Base-by-base conservation (phyloP, 2,888 invertebrate species). In the Beris morrisii region DNA sequence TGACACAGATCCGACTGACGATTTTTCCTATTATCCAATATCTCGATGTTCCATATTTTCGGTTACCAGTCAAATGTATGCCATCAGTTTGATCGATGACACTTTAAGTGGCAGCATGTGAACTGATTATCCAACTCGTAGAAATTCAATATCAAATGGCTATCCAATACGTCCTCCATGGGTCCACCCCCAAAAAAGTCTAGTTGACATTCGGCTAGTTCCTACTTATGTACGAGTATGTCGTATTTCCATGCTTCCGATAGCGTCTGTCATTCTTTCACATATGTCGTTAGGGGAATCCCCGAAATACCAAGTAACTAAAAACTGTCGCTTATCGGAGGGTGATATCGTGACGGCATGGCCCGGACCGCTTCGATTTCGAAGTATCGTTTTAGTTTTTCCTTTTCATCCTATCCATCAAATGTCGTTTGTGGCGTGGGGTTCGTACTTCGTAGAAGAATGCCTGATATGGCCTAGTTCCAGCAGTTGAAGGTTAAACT, bases 281-380 rank as follows among this genome's bases (percentile, higher is more conserved):
- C 52, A 52, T 50, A 61, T 52, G 43, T 22, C 61, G 22, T 61
- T 31, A 61, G 48, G 15, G 50, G 38, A 38, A 22, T 22, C 22
- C 22, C 22, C 22, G 3, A 22, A 22, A 22, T 22, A 22, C 3
- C 22, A 22, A 50, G 28, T 22, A 50, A 12, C 32, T 43, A 61
- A 61, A 61, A 61, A 52, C 38, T 61, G 61, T 61, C 50, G 50
- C 61, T 61, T 61, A 61, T 61, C 61, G 38, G 61, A 52, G 50
- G 50, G 38, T 38, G 61, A 61, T 61, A 61, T 61, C 52, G 52
- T 61, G 61, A 61, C 61, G 61, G 50, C 50, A 61, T 52, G 61
- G 61, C 61, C 50, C 61, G 61, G 61, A 50, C 50, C 61, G 50
- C 50, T 61, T 61, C 50, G 61, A 61, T 61, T 61, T 61, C 50